These are phyloP conservation scores for Aporrectodea caliginosa DNA, from an alignment of 1,140 invertebrate genomes.

Conservation along the genomic window DNA sequence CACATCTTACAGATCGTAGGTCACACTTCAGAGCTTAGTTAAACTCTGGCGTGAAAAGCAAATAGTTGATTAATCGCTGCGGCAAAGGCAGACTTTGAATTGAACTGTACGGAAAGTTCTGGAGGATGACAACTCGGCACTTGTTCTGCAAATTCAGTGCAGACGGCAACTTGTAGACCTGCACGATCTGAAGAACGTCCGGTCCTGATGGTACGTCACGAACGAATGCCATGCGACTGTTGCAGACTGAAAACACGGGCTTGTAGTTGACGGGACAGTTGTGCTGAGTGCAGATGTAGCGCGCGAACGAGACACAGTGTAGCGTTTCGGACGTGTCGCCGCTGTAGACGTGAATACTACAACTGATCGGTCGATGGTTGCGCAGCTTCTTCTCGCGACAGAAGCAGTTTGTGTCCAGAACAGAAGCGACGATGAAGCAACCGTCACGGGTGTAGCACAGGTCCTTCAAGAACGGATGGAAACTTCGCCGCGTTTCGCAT, in stretches of 20 bases:
- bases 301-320: constrained; percentile 52
- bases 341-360: constrained; percentile 51
- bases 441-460: constrained; percentile 50
- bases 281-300: constrained; percentile 50
- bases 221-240: constrained; percentile 53
- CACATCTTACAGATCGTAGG: no score
- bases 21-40: no score
- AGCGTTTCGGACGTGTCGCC: constrained; percentile 49
- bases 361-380: constrained; percentile 44
- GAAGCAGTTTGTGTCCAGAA: constrained; percentile 45
- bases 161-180: constrained; percentile 52
- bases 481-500: constrained; percentile 43
- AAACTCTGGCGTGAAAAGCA: constrained; percentile 52
- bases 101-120: constrained; percentile 42
- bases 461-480: constrained; percentile 47
- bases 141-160: constrained; percentile 45
- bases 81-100: constrained; percentile 42
- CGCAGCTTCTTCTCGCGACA: constrained; percentile 47
- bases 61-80: constrained; percentile 46
- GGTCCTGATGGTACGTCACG: constrained; percentile 39
- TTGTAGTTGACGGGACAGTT: constrained; percentile 52
- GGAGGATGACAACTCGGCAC: constrained; percentile 49
- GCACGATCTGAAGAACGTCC: constrained; percentile 42
- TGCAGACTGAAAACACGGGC: constrained; percentile 52
- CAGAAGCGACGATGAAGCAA: constrained; percentile 48